Base-by-base conservation (phyloP, 2,888 invertebrate genomes). In the Chymomyza caudatula region DNA sequence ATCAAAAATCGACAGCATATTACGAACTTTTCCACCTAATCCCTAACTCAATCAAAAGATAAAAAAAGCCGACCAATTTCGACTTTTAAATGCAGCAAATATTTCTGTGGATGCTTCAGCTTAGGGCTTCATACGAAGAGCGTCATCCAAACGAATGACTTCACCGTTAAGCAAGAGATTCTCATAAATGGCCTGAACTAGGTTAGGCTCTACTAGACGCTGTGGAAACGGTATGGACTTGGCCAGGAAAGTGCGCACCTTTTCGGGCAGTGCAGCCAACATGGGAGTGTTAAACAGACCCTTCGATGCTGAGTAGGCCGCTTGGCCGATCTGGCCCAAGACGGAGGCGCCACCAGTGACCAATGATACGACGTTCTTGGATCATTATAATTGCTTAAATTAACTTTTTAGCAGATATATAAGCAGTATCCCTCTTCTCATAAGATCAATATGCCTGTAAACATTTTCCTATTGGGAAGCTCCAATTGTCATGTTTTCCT, bases 311-410 rank as follows among this genome's bases (percentile, higher is more conserved):
- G 98, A 93, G 88, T 97, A 98, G 0, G 96, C 98, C 0, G 94
- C 95, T 90, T 99, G 99, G 0, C 98, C 99, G 71, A 96, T 95
- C 91, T 99, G 98, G 0, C 99, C 99, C 59, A 99, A 92, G 1
- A 99, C 99, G 5, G 98, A 98, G 3, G 97, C 98, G 63, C 98
- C 98, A 13, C 99, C 99, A 62, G 99, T 98, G 57, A 99, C 97
- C 76, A 99, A 92, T 77, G 95, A 94, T 55, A 97, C 97, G 84
- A 95, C 92, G 87, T 95, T 96, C 96, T 96, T 75, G 77, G 42
- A 75, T 49, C 74, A 75, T 75, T 13, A 47, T 64, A 13, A 55
- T 58, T 54, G 3, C 3, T 63, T 61, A 19, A 56, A 44, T 22
- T 42, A 19, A 49, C 29, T 37, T 37, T 37, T 37, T 25, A 25